Conservation (phyloP, 2,797 vertebrate species). For the Enteromius viviparus region DNA sequence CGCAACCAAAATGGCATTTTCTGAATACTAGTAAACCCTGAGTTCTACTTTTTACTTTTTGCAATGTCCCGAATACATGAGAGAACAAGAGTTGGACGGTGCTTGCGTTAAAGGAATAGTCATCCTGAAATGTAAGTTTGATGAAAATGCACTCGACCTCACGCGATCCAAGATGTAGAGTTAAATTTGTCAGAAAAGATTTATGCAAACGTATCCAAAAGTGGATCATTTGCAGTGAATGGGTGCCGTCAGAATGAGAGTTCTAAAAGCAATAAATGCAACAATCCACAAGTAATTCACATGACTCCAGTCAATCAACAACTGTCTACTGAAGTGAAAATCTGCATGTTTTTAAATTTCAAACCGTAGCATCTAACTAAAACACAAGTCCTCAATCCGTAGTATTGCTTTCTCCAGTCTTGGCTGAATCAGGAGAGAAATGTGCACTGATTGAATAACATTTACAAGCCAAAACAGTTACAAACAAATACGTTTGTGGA, state of each 20-base stretch:
- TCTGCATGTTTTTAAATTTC: not conserved
- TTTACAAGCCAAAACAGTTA: not conserved
- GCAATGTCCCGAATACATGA: conserved; percentile 72
- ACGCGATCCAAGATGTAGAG: not conserved
- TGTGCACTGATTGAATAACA: not conserved
- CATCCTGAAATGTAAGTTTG: not conserved
- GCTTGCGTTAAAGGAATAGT: not conserved
- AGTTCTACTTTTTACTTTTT: conserved; percentile 76
- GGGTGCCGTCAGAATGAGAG: not conserved
- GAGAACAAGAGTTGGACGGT: conserved; percentile 61
- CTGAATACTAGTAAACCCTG: conserved; percentile 80
- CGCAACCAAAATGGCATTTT: conserved; percentile 74
- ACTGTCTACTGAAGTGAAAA: not conserved
- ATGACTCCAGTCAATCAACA: not conserved
- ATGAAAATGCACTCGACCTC: not conserved
- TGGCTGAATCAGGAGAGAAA: not conserved
- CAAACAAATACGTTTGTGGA: not conserved
- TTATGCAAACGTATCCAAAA: not conserved
- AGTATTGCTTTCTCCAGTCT: not conserved
- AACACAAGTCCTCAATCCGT: not conserved
- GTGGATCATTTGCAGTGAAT: not conserved
- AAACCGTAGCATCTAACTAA: not conserved
- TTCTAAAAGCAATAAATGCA: not conserved
- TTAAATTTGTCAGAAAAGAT: not conserved
- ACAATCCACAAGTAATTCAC: not conserved